Percentiles rank a stretch among this genome's conserved stretches.
Conservation (phyloP, 2,888 invertebrate genomes). For the Colostygia pectinataria region DNA sequence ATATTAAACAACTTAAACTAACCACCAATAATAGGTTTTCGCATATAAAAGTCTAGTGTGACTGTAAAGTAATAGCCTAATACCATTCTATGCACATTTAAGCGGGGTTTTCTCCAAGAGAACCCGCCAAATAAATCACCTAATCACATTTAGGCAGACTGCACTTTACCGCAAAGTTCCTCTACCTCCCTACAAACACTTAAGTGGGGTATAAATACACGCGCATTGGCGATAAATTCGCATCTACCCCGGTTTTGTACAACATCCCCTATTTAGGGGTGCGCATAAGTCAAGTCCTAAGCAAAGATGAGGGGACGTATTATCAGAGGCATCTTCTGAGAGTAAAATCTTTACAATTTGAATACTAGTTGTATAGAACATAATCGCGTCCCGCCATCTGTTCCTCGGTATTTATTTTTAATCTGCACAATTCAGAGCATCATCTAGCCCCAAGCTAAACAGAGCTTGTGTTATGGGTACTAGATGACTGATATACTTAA, state of each 20-base stretch:
- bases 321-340: constrained; percentile 31
- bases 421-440: too few relatives aligned
- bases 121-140: constrained; percentile 7
- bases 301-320: constrained; percentile 49
- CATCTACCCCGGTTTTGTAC: constrained; percentile 60
- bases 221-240: constrained; percentile 62
- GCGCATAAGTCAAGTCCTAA: constrained; percentile 66
- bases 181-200: constrained; percentile 33
- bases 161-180: constrained; percentile 16
- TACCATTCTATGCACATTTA: too few relatives aligned
- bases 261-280: constrained; percentile 44
- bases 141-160: constrained; percentile 9
- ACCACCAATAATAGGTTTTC: too few relatives aligned
- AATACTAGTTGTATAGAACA: too few relatives aligned
- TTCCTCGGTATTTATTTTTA: too few relatives aligned
- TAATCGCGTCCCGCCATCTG: too few relatives aligned
- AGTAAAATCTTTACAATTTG: not conserved
- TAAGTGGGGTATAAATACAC: constrained; percentile 63
- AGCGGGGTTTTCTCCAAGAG: not conserved
- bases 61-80: too few relatives aligned
- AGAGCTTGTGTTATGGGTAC: too few relatives aligned
- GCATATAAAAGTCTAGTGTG: too few relatives aligned
- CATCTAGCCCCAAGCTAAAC: too few relatives aligned
- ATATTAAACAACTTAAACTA: too few relatives aligned
- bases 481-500: too few relatives aligned